Evolutionary conservation across 2,113 vertebrate species (phyloP).

Genomic region (Esox niger): DNA sequence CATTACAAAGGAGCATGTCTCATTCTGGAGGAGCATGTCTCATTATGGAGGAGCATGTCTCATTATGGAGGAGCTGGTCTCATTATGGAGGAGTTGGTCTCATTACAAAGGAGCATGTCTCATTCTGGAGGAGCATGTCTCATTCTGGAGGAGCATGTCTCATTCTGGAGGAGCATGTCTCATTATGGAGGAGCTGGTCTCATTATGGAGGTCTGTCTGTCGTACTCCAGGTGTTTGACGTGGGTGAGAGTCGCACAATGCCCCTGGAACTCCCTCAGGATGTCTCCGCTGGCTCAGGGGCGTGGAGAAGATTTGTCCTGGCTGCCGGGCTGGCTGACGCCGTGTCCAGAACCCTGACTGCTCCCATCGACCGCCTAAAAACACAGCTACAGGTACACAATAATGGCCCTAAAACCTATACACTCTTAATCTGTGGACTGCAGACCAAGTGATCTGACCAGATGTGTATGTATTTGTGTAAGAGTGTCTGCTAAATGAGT

Average conservation of each 20-base stretch:
- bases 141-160: too few species aligned
- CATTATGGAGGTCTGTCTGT: too few species aligned
- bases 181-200: too few species aligned
- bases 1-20: slow-evolving; percentile 66
- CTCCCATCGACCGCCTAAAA: slow-evolving; percentile 73
- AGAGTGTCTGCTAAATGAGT: too few species aligned
- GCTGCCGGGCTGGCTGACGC: slow-evolving; percentile 66
- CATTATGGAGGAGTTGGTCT: too few species aligned
- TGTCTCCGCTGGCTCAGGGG: slow-evolving; percentile 51
- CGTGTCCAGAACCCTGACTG: slow-evolving; percentile 67
- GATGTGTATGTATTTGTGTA: too few species aligned
- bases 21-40: slow-evolving; percentile 64
- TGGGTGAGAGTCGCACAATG: slow-evolving; percentile 70
- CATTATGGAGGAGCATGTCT: background rate
- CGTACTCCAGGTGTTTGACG: slow-evolving; percentile 67
- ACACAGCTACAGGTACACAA: slow-evolving; percentile 68
- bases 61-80: background rate
- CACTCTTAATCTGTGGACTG: too few species aligned
- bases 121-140: too few species aligned
- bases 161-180: too few species aligned
- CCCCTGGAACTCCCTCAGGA: slow-evolving; percentile 61
- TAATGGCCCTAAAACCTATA: too few species aligned
- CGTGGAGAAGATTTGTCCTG: slow-evolving; percentile 62
- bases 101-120: background rate
- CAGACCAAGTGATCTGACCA: too few species aligned